Conservation (phyloP, 1,140 invertebrate species). For the Neodiprion fabricii region DNA sequence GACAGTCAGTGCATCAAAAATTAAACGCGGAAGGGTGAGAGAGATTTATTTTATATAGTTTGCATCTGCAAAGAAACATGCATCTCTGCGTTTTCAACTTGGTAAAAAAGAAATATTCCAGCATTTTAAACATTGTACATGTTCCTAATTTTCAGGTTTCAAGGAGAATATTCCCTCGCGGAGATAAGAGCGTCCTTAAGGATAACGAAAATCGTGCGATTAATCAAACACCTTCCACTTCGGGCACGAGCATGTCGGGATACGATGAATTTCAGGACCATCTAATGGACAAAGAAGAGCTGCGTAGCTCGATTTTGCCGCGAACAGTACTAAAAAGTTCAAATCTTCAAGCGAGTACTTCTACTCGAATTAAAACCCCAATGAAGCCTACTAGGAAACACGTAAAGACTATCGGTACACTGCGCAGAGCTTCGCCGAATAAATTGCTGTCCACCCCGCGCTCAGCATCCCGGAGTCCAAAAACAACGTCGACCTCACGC, state of each 20-base stretch:
- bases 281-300: constrained; percentile 44
- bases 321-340: constrained; percentile 33
- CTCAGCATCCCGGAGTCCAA: constrained; percentile 38
- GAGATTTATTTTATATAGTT: constrained; percentile 5
- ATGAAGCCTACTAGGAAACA: constrained; percentile 49
- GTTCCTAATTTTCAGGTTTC: not conserved
- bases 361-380: constrained; percentile 42
- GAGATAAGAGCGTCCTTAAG: not conserved
- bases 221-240: not conserved
- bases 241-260: constrained; percentile 14
- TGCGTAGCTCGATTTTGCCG: constrained; percentile 52
- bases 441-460: constrained; percentile 23
- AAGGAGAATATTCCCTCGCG: not conserved
- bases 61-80: no score
- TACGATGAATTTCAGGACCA: constrained; percentile 57
- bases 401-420: constrained; percentile 29
- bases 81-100: no score
- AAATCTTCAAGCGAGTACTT: constrained; percentile 33
- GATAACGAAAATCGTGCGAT: not conserved
- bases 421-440: constrained; percentile 21
- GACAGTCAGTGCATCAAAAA: constrained; percentile 34
- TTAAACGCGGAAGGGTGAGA: constrained; percentile 38
- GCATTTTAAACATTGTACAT: no score
- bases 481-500: constrained; percentile 25
- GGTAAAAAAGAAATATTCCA: no score